Evolutionary conservation across 2,113 vertebrate genomes (phyloP).

Genomic region (Pomatostomus ruficeps): DNA sequence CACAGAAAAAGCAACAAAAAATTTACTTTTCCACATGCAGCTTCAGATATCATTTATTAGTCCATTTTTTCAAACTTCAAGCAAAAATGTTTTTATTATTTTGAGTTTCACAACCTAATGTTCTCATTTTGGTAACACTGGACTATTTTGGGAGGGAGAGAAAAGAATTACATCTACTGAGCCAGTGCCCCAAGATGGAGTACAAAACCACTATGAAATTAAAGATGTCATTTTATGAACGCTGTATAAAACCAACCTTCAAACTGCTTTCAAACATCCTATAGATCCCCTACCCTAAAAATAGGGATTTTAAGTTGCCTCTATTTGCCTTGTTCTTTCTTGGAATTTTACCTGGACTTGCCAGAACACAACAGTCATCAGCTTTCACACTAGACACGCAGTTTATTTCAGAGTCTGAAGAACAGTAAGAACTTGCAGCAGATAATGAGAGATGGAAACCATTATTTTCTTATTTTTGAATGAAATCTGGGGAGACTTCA

Average conservation of each 20-base stretch:
- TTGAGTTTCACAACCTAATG: neutral
- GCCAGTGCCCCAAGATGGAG: rapidly evolving
- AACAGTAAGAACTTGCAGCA: neutral
- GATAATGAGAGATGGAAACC: neutral
- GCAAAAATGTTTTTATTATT: neutral
- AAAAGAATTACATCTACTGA: neutral
- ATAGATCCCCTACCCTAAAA: neutral
- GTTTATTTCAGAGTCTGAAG: neutral
- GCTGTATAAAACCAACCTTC: neutral
- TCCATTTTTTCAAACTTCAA: neutral
- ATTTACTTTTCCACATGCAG: neutral
- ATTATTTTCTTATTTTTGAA: neutral
- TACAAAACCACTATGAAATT: neutral
- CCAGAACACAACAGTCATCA: neutral
- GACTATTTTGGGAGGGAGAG: neutral
- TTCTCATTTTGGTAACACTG: neutral
- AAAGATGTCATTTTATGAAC: neutral
- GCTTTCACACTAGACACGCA: neutral
- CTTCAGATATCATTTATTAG: neutral
- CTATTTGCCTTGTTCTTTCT: neutral
- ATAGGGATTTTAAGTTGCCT: neutral
- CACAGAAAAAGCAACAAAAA: neutral
- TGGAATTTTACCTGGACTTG: neutral
- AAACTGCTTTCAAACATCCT: neutral
- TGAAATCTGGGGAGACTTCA: neutral